Base-by-base conservation (phyloP, 2,113 vertebrate genomes). In the Tretioscincus oriximinensis region DNA sequence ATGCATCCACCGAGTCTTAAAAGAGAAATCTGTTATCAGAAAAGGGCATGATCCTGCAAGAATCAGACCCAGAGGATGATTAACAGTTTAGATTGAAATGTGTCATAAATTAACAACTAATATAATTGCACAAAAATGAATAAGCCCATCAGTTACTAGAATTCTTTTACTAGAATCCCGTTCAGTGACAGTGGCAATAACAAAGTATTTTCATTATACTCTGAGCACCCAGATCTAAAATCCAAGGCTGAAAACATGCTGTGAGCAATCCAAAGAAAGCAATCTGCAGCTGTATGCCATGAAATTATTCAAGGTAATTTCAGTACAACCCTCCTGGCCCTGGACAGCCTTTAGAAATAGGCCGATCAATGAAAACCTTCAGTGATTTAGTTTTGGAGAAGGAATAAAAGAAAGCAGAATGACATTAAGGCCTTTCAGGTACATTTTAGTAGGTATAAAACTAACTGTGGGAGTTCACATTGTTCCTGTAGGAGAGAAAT, bases 301-400 rank as follows among this genome's bases (percentile, higher is more conserved):
- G 26, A 75, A 67, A 24, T 81, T 49, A 67, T 75, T 68, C 64
- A 75, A 68, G 63, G 41, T 31, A 64, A 66, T 75, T 81, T 81
- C 67, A 68, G 24, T 7, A 31, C 20, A 47, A 35, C 51, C 6
- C 54, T 26, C 20, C 21, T 68, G 28, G 60, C 35, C 35, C 20
- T 45, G 71, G 11, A 45, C 61, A 61, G 65, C 26, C n/a, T 47
- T 81, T 68, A 61, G 60, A 75, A 65, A 20, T 67, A 81, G 31
- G 26, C 31, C 29, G 64, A 58, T 61, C 20, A 22, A 4, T 75
- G 64, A n/a, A 45, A 76, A 75, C 9, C 10, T 58, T 70, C 73
- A 75, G 18, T 41, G 47, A 74, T 81, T 81, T 68, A 28, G 49
- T 69, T 68, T 69, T n/a, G 10, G 21, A 28, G 4, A 51, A 28